phyloP scores from a whole-genome alignment of 2,888 invertebrate species.

The Margaritifera margaritifera region DNA sequence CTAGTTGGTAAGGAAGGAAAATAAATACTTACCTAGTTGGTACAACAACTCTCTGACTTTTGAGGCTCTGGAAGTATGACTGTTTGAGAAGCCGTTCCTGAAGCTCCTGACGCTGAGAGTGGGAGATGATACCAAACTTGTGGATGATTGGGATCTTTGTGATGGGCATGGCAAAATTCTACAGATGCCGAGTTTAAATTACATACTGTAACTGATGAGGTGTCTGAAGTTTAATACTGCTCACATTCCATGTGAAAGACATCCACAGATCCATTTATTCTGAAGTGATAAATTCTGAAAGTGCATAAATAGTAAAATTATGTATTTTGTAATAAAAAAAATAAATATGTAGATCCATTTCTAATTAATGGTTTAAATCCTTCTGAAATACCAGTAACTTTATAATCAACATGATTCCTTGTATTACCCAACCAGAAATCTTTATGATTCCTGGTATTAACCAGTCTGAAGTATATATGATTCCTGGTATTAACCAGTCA shows the following conservation, averaged over 20 bases:
- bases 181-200: not conserved
- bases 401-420: not conserved
- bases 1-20: not conserved
- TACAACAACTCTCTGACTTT: conserved; percentile 47
- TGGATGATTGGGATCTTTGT: conserved; percentile 70
- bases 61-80: conserved; percentile 58
- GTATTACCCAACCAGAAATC: conserved; percentile 5
- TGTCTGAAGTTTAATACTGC: too few relatives aligned
- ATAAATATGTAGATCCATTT: not conserved
- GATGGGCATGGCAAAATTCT: conserved; percentile 64
- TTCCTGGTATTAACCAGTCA: not conserved
- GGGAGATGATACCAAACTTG: conserved; percentile 73
- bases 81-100: conserved; percentile 70
- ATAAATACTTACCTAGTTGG: conserved; percentile 42
- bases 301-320: too few relatives aligned
- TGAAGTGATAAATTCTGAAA: too few relatives aligned
- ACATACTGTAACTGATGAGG: too few relatives aligned
- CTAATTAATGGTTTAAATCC: not conserved
- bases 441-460: conserved; percentile 8
- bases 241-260: too few relatives aligned
- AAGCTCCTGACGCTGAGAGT: conserved; percentile 69
- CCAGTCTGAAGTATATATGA: conserved; percentile 8
- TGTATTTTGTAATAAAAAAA: not conserved
- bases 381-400: not conserved
- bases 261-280: too few relatives aligned